Evolutionary conservation across 2,797 vertebrate genomes (phyloP).

Genomic region (Ctenochaetus hawaiiensis): DNA sequence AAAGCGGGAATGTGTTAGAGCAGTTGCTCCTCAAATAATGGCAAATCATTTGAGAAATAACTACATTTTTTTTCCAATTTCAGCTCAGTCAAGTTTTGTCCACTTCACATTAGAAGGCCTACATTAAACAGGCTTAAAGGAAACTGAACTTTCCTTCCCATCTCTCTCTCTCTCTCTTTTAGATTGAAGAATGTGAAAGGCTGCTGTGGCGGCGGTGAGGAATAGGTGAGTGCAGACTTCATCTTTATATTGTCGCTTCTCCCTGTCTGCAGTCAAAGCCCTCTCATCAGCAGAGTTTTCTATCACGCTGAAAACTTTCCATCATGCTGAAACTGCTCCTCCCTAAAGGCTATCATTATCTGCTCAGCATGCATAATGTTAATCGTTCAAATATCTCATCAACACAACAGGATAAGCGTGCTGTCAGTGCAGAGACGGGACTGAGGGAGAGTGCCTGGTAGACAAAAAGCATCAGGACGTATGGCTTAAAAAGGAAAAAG

Average conservation of each 20-base stretch:
- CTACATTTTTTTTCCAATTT: not conserved
- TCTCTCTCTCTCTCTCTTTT: not conserved
- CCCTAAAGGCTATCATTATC: slow-evolving; percentile 70
- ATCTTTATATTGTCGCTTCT: slow-evolving; percentile 8
- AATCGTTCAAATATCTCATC: slow-evolving; percentile 69
- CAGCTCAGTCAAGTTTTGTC: not conserved
- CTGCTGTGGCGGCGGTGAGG: slow-evolving; percentile 3
- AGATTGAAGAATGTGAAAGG: not conserved
- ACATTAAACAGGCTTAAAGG: not conserved
- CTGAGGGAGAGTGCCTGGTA: slow-evolving; percentile 15
- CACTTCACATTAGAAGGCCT: not conserved
- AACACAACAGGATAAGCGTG: slow-evolving; percentile 60
- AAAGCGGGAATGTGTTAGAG: slow-evolving; percentile 1
- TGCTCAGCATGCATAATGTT: slow-evolving; percentile 66
- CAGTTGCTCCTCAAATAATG: not conserved
- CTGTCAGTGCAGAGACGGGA: slow-evolving; percentile 37
- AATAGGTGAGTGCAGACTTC: slow-evolving; percentile 45
- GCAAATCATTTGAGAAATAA: slow-evolving; percentile 10
- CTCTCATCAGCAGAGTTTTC: slow-evolving; percentile 57
- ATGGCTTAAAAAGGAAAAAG: not conserved
- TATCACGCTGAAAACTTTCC: slow-evolving; percentile 64
- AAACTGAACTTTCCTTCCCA: slow-evolving; percentile 1
- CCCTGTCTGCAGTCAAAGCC: slow-evolving; percentile 47
- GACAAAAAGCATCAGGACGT: slow-evolving; percentile 15
- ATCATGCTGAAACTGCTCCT: slow-evolving; percentile 58